Base-by-base conservation (phyloP, 2,797 vertebrate genomes). In the Gadopsis marmoratus region DNA sequence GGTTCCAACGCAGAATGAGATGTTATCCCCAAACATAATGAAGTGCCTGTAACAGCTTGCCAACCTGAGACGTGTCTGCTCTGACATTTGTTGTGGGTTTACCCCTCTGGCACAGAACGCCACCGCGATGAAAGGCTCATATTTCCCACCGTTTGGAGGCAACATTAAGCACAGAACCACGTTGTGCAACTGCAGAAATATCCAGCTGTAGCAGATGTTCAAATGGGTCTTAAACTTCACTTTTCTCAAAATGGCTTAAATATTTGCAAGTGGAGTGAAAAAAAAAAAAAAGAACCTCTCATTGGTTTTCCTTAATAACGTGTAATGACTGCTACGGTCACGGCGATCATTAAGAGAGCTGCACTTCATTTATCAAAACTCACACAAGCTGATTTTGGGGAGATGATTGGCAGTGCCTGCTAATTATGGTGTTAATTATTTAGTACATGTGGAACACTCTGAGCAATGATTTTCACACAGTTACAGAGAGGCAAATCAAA, bases 1-100 rank as follows among this genome's bases (percentile, higher is more conserved):
- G 78, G 83, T 89, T 82, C 76, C 70, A 82, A 79, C 62, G 71
- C 73, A 76, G 72, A 89, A 89, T 81, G 85, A 85, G 87, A 86
- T 67, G 79, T 86, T 88, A 87, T 88, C 82, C 68, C 19, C 19
- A 21, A 62, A 88, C 71, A 76, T 85, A 88, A 88, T 82, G 78
- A 90, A 87, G 88, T 75, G 72, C 50, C 78, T 43, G 64, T 35
- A 83, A 71, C 78, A 84, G 77, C 80, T 74, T 83, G 84, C 78
- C 78, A 82, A 76, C 79, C 79, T 56, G 65, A 26, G 9, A 60
- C 17, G 19, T 61, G 72, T 82, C 78, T 72, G 60, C 35, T 5
- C 64, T 83, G 88, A 89, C 82, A 75, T 88, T 82, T 87, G 76
- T 76, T 69, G 69, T 29, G 65, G 58, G 72, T 81, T 84, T 73